Evolutionary conservation across 1,140 invertebrate species (phyloP), one percentile per base, ranked within the genome.

Genomic region (Oppia nitens): DNA sequence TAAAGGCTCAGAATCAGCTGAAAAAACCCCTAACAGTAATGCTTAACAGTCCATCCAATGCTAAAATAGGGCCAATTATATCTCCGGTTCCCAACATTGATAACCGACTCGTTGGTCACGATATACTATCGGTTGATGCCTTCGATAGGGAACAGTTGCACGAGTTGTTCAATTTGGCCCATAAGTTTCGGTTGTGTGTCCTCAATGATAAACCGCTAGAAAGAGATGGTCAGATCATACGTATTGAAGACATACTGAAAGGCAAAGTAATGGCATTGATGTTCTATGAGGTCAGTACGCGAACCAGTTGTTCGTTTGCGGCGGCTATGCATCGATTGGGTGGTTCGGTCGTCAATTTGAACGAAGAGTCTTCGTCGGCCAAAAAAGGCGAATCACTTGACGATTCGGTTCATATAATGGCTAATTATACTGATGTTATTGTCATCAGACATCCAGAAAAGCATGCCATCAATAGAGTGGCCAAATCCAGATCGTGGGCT

Each of bases 361-460:
- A 98, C 69, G 83, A 83, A 60, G 78, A 79, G 0, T 86, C 81
- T 50, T 97, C 92, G 0, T 98, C 94, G 0, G 84, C 86, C 12
- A 85, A 92, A 68, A 99, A 99, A 74, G 96, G 95, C 52, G 96
- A 99, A 78, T 83, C 84, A 20, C 74, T 98, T 14, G 87, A 95
- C 79, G 76, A 78, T 63, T 75, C 77, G 3, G 70, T 79, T 20
- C 60, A 65, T 24, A 72, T 75, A 59, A 72, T 78, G 72, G 66
- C 68, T 20, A 67, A 68, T 0, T 76, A 74, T 66, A 48, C 84
- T 21, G 93, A 98, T 73, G 81, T 95, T 11, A 77, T 99, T 25
- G 94, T 99, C 1, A 73, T 98, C 14, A 75, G 95, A 60, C 94
- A 98, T 77, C 91, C 93, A 0, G 78, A 86, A 67, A 83, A 83